phyloP scores from a whole-genome alignment of 2,797 vertebrate species.

The Chaunax sp. region DNA sequence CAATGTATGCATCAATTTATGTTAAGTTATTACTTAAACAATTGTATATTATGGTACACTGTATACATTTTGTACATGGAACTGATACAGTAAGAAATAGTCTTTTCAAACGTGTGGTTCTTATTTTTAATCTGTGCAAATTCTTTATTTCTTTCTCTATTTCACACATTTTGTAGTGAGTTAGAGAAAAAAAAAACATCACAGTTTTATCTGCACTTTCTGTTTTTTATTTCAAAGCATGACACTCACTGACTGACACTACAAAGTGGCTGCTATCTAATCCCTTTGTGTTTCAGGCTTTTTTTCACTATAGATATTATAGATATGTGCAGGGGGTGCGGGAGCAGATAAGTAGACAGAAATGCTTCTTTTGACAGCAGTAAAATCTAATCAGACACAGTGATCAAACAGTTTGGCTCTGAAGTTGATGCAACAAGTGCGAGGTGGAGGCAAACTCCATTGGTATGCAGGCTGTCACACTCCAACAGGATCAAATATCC shows the following conservation, averaged over 20 bases:
- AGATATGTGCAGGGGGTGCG: slow-evolving; percentile 25
- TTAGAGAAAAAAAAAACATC: slow-evolving; percentile 12
- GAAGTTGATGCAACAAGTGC: slow-evolving; percentile 78
- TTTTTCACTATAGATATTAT: slow-evolving; percentile 27
- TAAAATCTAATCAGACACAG: slow-evolving; percentile 51
- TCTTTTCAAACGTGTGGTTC: slow-evolving; percentile 9
- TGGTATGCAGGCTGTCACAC: slow-evolving; percentile 69
- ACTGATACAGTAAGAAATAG: too few relatives aligned
- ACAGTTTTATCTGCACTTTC: slow-evolving; percentile 2
- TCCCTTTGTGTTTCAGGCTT: slow-evolving; percentile 21
- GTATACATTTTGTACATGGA: too few relatives aligned
- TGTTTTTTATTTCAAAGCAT: slow-evolving; percentile 45
- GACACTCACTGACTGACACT: slow-evolving; percentile 23
- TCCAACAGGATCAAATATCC: slow-evolving; percentile 69
- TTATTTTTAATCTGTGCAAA: slow-evolving; percentile 34
- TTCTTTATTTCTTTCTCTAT: too few relatives aligned
- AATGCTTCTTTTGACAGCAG: slow-evolving; percentile 56
- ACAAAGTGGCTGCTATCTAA: slow-evolving; percentile 39
- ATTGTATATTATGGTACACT: too few relatives aligned
- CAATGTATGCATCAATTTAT: too few relatives aligned
- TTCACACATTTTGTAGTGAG: slow-evolving; percentile 25
- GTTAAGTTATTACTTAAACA: too few relatives aligned
- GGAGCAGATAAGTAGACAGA: slow-evolving; percentile 47
- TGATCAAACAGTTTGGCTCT: slow-evolving; percentile 65
- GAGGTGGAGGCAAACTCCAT: slow-evolving; percentile 60